Evolutionary conservation across 2,797 vertebrate genomes (phyloP).

Genomic region (Tiaroga cobitis): DNA sequence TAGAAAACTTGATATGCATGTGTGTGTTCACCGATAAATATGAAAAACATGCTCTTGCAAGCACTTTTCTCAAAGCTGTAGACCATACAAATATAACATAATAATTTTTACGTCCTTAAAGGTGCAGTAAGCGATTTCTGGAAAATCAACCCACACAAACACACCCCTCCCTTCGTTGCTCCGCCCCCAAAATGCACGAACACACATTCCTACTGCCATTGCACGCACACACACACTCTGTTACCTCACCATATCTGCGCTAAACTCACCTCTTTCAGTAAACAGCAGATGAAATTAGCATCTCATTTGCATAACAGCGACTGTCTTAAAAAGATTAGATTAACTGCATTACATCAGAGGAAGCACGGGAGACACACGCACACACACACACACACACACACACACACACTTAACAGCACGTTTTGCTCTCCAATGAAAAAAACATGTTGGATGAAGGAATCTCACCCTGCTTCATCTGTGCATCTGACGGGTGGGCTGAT

Average conservation of each 20-base stretch:
- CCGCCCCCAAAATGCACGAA: neutral
- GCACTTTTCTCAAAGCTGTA: neutral
- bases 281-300: slow-evolving; percentile 74
- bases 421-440: neutral
- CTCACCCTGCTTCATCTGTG: slow-evolving; percentile 4
- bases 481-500: slow-evolving; percentile 20
- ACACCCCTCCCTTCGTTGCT: neutral
- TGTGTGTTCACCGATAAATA: neutral
- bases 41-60: neutral
- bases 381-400: slow-evolving; percentile 5
- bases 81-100: neutral
- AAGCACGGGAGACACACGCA: slow-evolving; percentile 42
- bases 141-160: neutral
- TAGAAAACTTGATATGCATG: neutral
- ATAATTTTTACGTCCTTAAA: neutral
- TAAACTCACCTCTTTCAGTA: slow-evolving; percentile 62
- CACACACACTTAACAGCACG: neutral
- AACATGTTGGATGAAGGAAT: neutral
- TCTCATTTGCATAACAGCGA: slow-evolving; percentile 78
- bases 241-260: neutral
- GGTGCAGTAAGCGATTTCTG: neutral
- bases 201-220: neutral
- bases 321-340: slow-evolving; percentile 76
- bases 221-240: neutral
- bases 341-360: slow-evolving; percentile 80